phyloP scores from a whole-genome alignment of 2,113 vertebrate genomes.

The Loxodonta africana region DNA sequence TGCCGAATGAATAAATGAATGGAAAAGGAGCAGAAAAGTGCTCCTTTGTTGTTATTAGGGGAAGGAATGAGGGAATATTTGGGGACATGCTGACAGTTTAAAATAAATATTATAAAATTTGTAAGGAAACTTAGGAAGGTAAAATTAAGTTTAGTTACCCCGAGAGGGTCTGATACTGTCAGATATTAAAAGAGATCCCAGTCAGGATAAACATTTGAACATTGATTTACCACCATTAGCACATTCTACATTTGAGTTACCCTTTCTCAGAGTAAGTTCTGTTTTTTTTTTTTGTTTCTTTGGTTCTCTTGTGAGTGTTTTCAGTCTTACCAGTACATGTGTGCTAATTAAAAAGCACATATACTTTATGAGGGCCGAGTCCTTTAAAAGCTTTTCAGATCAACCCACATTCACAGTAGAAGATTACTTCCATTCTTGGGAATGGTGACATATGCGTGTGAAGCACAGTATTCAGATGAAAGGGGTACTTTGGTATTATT shows the following conservation, averaged over 20 bases:
- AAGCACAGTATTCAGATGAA: constrained; percentile 73
- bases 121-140: constrained; percentile 37
- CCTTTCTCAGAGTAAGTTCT: constrained; percentile 62
- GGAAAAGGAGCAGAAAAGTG: background rate
- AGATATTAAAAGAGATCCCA: background rate
- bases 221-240: constrained; percentile 63
- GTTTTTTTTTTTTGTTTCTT: constrained; percentile 77
- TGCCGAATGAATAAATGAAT: constrained; percentile 3
- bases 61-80: background rate
- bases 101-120: constrained; percentile 10
- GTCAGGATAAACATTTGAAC: constrained; percentile 62
- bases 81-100: background rate
- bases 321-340: constrained; percentile 9
- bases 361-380: constrained; percentile 36
- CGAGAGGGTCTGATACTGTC: background rate
- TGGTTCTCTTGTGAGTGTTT: constrained; percentile 60
- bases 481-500: constrained; percentile 79
- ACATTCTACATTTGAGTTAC: constrained; percentile 76
- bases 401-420: constrained; percentile 72
- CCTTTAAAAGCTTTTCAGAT: constrained; percentile 60
- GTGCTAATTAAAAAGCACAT: constrained; percentile 40
- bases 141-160: constrained; percentile 35
- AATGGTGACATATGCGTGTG: constrained; percentile 52
- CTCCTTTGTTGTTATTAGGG: background rate
- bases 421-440: constrained; percentile 77